A percentile compares a stretch with the other conserved stretches of the same genome.
These are phyloP conservation scores for Natator depressus DNA, from an alignment of 2,113 vertebrate genomes.

Conservation along the genomic window DNA sequence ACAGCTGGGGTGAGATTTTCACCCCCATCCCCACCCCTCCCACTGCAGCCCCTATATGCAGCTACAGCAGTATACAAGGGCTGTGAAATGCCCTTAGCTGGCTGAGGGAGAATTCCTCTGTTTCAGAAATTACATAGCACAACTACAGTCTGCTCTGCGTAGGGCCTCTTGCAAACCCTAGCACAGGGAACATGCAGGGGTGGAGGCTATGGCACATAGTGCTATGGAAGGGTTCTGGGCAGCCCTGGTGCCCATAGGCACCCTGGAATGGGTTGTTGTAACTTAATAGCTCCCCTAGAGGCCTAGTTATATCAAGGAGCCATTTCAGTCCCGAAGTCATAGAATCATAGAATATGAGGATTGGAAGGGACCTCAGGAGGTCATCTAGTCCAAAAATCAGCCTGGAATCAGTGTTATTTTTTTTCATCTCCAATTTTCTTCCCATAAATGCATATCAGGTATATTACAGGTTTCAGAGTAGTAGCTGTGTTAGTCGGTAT, in stretches of 20 bases:
- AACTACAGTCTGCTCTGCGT: background rate
- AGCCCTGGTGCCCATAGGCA: background rate
- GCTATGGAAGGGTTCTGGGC: background rate
- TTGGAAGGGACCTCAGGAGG: too few species aligned
- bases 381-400: background rate
- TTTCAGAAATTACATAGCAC: background rate
- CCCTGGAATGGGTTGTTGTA: background rate
- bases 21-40: background rate
- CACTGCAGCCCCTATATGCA: background rate
- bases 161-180: background rate
- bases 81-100: background rate
- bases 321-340: background rate
- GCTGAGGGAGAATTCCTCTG: background rate
- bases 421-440: background rate
- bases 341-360: too few species aligned
- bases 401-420: background rate
- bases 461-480: too few species aligned
- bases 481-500: too few species aligned
- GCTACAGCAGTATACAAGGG: background rate
- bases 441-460: background rate
- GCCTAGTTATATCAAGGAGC: background rate
- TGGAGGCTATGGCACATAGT: background rate
- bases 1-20: background rate
- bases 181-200: background rate
- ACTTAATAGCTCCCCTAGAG: background rate